Base-by-base conservation (phyloP, 37 sponge, comb jelly and placozoan genomes). In the Haliclona indistincta region DNA sequence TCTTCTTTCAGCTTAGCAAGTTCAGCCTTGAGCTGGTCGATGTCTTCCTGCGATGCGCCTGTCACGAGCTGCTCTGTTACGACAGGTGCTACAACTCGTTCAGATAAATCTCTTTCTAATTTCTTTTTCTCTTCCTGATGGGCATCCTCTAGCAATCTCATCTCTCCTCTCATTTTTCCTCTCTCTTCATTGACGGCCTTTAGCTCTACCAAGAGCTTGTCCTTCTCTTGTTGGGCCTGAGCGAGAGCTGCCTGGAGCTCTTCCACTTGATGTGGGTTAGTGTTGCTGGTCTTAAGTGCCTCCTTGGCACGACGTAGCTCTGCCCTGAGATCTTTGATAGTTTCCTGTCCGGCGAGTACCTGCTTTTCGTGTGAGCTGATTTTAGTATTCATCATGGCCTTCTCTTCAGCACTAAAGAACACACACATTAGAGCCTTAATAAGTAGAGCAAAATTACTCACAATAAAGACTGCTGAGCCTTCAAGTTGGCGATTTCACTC, bases 211-310 rank as follows among this genome's bases (percentile, higher is more conserved):
- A 40, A 37, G 20, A 76, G 43, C 17, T 58, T 13, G 4, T 11
- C 38, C n/a, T 30, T 65, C 13, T 65, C 67, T 32, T 65, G 37
- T 30, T 65, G 36, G 15, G 36, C 67, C 20, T 33, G 34, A 35
- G 37, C 13, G 22, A 65, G 67, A 10, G n/a, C 36, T 10, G 1
- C 35, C 71, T 71, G 37, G 52, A 71, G 36, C 36, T 71, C 71
- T 32, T 68, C 23, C 69, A 6, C 28, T 3, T 38, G 45, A 22
- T 35, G 69, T 39, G 17, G 4, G 11, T 20, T 23, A 22, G 20
- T 37, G 3, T 5, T 42, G 28, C 52, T 23, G 54, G 19, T 52
- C 33, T 73, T 72, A 2, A 56, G 41, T 4, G 73, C 43, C 67
- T n/a, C 63, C 19, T 70, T 65, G 11, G 35, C 52, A 34, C 33